A percentile compares a stretch with the other conserved stretches of the same genome.
These are phyloP conservation scores for Notamacropus eugenii DNA, from an alignment of 2,797 vertebrate genomes.

Conservation along the genomic window DNA sequence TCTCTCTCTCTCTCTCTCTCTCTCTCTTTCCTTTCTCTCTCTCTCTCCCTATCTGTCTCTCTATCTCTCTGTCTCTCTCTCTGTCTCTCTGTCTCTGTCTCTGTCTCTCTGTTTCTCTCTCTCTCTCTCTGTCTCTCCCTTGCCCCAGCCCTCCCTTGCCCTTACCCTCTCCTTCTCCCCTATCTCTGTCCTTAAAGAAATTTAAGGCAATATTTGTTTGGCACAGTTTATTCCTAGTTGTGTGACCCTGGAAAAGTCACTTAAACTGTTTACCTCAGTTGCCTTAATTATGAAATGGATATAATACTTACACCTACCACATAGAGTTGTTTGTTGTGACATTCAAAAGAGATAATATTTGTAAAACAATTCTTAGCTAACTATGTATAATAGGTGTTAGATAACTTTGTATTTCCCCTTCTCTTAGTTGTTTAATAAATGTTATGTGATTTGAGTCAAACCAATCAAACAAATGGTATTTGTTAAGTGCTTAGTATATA, in stretches of 20 bases:
- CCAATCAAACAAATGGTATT: background rate
- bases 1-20: too few relatives aligned
- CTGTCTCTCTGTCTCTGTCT: too few relatives aligned
- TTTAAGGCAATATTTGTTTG: background rate
- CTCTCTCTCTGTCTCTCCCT: too few relatives aligned
- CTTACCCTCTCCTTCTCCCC: too few relatives aligned
- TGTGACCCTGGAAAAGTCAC: background rate
- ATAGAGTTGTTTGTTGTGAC: background rate
- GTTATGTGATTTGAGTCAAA: background rate
- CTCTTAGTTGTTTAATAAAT: background rate
- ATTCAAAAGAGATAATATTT: conserved; percentile 1
- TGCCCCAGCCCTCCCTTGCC: too few relatives aligned
- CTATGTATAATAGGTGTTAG: conserved; percentile 40
- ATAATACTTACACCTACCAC: background rate
- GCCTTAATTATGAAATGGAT: conserved; percentile 3
- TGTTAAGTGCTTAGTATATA: background rate
- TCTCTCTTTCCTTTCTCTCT: too few relatives aligned
- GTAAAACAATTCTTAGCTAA: background rate
- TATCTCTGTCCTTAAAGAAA: background rate
- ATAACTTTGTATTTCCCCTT: background rate
- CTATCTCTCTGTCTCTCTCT: too few relatives aligned
- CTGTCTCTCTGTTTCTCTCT: too few relatives aligned
- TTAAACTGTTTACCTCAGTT: background rate
- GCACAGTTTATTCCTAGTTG: background rate
- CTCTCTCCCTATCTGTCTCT: too few relatives aligned